Evolutionary conservation across 2,797 vertebrate species (phyloP).

Genomic region (Sebastes miniatus): DNA sequence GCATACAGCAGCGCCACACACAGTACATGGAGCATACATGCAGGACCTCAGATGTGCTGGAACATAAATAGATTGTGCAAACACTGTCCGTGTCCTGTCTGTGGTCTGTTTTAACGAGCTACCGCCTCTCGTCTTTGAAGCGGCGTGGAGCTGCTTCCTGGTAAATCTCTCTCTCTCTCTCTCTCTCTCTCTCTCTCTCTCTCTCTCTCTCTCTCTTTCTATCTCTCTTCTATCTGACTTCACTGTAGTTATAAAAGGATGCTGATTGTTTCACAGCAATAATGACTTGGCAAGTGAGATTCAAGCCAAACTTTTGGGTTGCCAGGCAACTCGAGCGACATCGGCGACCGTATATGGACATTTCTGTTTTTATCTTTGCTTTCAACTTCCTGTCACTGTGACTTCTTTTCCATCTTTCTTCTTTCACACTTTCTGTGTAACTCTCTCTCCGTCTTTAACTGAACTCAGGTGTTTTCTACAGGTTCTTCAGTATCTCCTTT

Average conservation of each 20-base stretch:
- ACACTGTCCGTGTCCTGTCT: slow-evolving; percentile 4
- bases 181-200: no score
- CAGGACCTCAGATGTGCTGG: not conserved
- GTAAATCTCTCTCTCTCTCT: not conserved
- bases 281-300: slow-evolving; percentile 53
- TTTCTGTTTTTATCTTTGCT: slow-evolving; percentile 46
- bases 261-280: slow-evolving; percentile 64
- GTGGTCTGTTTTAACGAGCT: slow-evolving; percentile 36
- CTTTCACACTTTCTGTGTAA: not conserved
- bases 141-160: not conserved
- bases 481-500: not conserved
- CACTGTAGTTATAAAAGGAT: slow-evolving; percentile 51
- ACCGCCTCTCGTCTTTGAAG: slow-evolving; percentile 20
- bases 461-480: slow-evolving; percentile 3
- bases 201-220: not conserved
- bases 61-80: slow-evolving; percentile 8
- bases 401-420: slow-evolving; percentile 16
- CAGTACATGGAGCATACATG: not conserved
- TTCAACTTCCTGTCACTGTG: slow-evolving; percentile 25
- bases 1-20: not conserved
- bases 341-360: slow-evolving; percentile 36
- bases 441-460: not conserved
- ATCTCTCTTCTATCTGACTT: slow-evolving; percentile 19
- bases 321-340: slow-evolving; percentile 61
- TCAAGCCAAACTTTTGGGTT: slow-evolving; percentile 65